Evolutionary conservation across 2,797 vertebrate species (phyloP).

Genomic region (Catamblyrhynchus diadema): DNA sequence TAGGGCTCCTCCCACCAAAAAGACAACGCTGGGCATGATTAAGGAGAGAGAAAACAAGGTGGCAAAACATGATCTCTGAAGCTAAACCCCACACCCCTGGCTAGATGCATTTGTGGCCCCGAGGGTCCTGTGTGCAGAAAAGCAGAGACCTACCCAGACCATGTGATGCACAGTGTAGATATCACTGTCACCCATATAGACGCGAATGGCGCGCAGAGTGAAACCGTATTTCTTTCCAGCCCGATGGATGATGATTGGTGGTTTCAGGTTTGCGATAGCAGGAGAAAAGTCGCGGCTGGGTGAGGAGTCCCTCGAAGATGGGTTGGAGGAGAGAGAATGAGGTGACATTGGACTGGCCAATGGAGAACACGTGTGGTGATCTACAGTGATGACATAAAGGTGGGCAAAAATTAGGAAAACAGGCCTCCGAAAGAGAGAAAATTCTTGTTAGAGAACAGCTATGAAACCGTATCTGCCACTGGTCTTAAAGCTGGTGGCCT

Average conservation of each 20-base stretch:
- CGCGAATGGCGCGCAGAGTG: conserved; percentile 93
- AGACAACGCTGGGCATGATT: background rate
- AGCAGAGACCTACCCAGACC: conserved; percentile 90
- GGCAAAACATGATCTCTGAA: background rate
- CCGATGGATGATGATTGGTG: conserved; percentile 90
- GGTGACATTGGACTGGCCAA: conserved; percentile 97
- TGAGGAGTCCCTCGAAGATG: conserved; percentile 95
- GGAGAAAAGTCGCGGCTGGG: conserved; percentile 93
- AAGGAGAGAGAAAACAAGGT: background rate
- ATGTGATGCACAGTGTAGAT: conserved; percentile 97
- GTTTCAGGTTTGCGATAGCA: conserved; percentile 81
- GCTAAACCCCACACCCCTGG: background rate
- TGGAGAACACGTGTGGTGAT: conserved; percentile 91
- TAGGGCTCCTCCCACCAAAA: background rate
- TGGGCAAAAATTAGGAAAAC: conserved; percentile 60
- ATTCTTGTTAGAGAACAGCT: conserved; percentile 34
- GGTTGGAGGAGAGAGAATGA: conserved; percentile 94
- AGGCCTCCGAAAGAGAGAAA: conserved; percentile 28
- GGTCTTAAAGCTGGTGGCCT: background rate
- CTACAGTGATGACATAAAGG: conserved; percentile 76
- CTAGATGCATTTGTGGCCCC: background rate
- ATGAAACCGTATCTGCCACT: background rate
- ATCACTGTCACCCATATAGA: conserved; percentile 96
- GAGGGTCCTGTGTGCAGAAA: background rate
- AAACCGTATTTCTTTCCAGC: conserved; percentile 97